Evolutionary conservation across 2,113 vertebrate species (phyloP), one percentile per base, ranked within the genome.

Genomic region (Etheostoma spectabile): DNA sequence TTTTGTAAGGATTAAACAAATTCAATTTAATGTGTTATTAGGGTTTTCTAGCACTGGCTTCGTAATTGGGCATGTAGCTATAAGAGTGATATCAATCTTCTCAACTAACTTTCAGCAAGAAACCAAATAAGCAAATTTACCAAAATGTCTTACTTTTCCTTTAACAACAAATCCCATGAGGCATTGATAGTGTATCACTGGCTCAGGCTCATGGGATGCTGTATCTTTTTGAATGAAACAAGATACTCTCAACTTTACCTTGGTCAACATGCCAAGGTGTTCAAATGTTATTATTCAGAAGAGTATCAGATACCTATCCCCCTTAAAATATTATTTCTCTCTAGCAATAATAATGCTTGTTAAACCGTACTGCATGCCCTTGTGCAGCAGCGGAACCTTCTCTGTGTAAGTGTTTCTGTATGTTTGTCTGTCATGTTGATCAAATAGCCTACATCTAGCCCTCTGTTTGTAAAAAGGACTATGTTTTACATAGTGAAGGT

Each of bases 401-500:
- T n/a, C 30, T 33, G 45, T 70, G 30, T 76, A n/a, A 45, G 14
- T 49, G 24, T 48, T 53, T 27, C 30, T 48, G 59, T 60, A 13
- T 21, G 64, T 57, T 33, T 42, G 38, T 42, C 38, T 42, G 38
- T 42, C 38, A 42, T 42, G 38, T 42, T 42, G 38, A 42, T 42
- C 38, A 42, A 38, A 38, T 38, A 38, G 38, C 60, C 65, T 70
- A 87, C 74, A 81, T 83, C 73, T 51, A 49, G 46, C 69, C 65
- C 57, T 66, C 56, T 63, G 79, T 90, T 83, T 83, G 67, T 75
- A 85, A 62, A 64, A 51, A 72, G 27, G 63, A 74, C 84, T 88
- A 86, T 88, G 94, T 92, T 94, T 95, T 93, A 93, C 87, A 94
- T 69, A 81, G 78, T 86, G 89, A 94, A 95, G 95, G 95, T 94